Evolutionary conservation across 1,140 invertebrate genomes (phyloP).

Genomic region (Orussus abietinus): DNA sequence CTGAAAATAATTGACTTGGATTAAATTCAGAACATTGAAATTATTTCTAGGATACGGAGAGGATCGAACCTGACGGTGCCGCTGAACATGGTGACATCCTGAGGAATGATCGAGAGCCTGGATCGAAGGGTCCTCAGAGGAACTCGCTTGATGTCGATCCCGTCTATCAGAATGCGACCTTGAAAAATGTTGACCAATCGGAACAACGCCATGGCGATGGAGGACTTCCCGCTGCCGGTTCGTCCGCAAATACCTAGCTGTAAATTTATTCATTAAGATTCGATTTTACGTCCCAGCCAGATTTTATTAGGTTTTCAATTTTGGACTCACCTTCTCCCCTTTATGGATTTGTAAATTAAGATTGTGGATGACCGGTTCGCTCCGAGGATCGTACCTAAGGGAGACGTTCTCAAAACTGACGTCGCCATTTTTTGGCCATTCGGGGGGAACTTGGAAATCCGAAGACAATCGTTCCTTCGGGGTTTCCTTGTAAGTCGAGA

Average conservation of each 20-base stretch:
- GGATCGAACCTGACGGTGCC: constrained; percentile 53
- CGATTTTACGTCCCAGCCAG: too few species aligned
- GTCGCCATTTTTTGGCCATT: constrained; percentile 68
- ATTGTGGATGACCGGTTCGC: constrained; percentile 61
- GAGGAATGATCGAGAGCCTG: constrained; percentile 60
- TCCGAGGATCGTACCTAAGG: constrained; percentile 61
- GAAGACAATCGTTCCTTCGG: constrained; percentile 51
- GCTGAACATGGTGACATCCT: constrained; percentile 60
- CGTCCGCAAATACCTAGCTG: constrained; percentile 77
- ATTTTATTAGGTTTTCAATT: constrained; percentile 1
- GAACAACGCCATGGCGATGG: constrained; percentile 67
- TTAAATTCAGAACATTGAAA: constrained; percentile 2
- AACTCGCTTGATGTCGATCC: constrained; percentile 61
- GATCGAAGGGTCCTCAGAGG: constrained; percentile 68
- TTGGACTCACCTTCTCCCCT: too few species aligned
- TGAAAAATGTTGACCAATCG: constrained; percentile 60
- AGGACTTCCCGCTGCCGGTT: constrained; percentile 78
- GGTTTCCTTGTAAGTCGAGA: constrained; percentile 60
- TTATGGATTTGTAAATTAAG: constrained; percentile 62
- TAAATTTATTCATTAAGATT: too few species aligned
- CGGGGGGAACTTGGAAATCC: constrained; percentile 55
- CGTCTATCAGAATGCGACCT: constrained; percentile 69
- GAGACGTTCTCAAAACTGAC: constrained; percentile 68
- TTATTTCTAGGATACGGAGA: background rate
- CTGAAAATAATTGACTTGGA: constrained; percentile 28